Evolutionary conservation across 1,140 invertebrate genomes (phyloP), one percentile per base, ranked within the genome.

Genomic region (Aphelenchoides besseyi): DNA sequence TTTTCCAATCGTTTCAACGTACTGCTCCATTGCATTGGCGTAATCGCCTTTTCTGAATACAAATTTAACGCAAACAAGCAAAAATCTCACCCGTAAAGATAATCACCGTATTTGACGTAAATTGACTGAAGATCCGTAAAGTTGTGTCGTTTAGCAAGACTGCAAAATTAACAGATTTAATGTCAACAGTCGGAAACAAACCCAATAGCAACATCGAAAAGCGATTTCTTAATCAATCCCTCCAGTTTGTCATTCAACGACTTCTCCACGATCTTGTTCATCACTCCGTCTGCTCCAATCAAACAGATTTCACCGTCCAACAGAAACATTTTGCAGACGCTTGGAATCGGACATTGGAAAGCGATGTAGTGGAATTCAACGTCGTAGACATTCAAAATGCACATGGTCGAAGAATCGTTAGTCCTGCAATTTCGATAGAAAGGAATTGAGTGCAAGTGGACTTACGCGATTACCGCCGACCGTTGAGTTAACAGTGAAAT

Each of bases 21-120:
- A 83, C 55, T 83, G 81, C 9, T 73, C 30, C 12, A 83, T 76
- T 0, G 82, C 70, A 64, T 83, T 83, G n/a, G 75, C 71, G 66
- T 75, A 84, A 69, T 83, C 82, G 16, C 81, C 82, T 66, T 84
- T 84, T 9, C 77, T 82, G 36, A 73, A 80, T 77, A 75, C 48
- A 28, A n/a, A 55, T 76, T 76, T 55, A 70, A 72, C n/a, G 16
- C 5, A 28, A 70, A n/a, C 29, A 0, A 35, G 30, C 35, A n/a
- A 57, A 37, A 16, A 26, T 48, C 71, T 57, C 62, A 82, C 81
- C 53, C 41, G 61, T 83, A 83, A 26, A 84, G 69, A 57, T 84
- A 81, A 57, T 84, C 76, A 23, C 78, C 81, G 36, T 84, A 84
- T 71, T 82, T 84, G 37, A 69, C 53, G 63, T 74, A 76, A 70